A percentile compares a stretch with the other conserved stretches of the same genome.
These are phyloP conservation scores for Holothuria leucospilota DNA, from an alignment of 53 echinoderm and acorn worm species.

Conservation along the genomic window DNA sequence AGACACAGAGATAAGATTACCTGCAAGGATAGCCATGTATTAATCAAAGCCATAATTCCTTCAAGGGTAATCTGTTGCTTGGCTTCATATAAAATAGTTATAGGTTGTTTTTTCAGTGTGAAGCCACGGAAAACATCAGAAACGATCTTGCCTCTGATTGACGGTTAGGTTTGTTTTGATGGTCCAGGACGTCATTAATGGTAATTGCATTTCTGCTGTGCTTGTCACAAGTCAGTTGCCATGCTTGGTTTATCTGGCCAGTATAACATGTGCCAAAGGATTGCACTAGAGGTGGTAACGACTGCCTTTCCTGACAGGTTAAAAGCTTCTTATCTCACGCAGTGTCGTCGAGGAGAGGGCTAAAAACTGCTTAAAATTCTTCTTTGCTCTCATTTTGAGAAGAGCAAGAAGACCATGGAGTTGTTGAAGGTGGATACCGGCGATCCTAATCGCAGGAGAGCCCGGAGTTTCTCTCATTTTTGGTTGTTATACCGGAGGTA, in stretches of 20 bases:
- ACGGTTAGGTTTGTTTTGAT: too few relatives aligned
- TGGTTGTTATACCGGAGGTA: slow-evolving; percentile 29
- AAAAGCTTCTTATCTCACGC: slow-evolving; percentile 5
- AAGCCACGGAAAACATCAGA: too few relatives aligned
- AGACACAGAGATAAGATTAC: too few relatives aligned
- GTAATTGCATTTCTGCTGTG: too few relatives aligned
- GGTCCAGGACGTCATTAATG: too few relatives aligned
- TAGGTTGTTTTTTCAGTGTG: too few relatives aligned
- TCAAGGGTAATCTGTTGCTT: too few relatives aligned
- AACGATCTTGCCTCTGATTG: too few relatives aligned
- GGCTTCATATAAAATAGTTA: too few relatives aligned
- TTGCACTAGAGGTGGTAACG: too few relatives aligned
- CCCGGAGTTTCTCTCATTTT: slow-evolving; percentile 35
- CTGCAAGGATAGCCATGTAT: too few relatives aligned
- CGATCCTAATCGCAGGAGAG: slow-evolving; percentile 23
- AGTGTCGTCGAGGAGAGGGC: neutral
- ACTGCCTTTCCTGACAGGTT: slow-evolving; percentile 16
- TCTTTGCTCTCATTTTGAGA: neutral
- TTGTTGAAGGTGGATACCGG: slow-evolving; percentile 14
- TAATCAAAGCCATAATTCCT: too few relatives aligned
- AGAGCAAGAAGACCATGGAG: slow-evolving; percentile 12
- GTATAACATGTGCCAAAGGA: neutral
- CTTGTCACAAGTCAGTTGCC: slow-evolving; percentile 1
- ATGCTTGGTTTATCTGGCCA: neutral
- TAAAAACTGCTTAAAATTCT: neutral